phyloP scores from a whole-genome alignment of 2,888 invertebrate species.

The Cosmopolites sordidus region DNA sequence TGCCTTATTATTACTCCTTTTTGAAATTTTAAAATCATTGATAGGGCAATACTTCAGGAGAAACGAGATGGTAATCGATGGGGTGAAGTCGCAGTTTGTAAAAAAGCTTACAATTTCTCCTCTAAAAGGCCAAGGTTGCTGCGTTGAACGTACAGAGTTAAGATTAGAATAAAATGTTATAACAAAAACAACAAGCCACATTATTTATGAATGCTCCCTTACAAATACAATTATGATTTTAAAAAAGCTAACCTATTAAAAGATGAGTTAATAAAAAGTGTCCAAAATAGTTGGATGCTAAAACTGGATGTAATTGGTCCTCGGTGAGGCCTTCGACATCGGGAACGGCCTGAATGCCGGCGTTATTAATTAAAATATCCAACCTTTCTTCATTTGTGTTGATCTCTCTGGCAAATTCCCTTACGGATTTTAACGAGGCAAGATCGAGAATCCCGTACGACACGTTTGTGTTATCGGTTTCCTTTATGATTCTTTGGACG shows the following conservation, averaged over 20 bases:
- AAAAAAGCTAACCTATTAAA: constrained; percentile 50
- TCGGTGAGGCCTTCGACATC: constrained; percentile 49
- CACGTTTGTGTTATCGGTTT: constrained; percentile 42
- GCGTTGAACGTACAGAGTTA: too few relatives aligned
- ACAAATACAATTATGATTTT: too few relatives aligned
- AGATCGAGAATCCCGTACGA: constrained; percentile 51
- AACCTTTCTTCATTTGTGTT: constrained; percentile 50
- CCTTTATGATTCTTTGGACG: constrained; percentile 37
- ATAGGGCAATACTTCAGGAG: too few relatives aligned
- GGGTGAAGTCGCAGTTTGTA: too few relatives aligned
- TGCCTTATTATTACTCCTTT: too few relatives aligned
- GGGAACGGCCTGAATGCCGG: constrained; percentile 49
- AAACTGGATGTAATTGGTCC: constrained; percentile 60
- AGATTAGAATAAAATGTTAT: too few relatives aligned
- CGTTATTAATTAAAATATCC: constrained; percentile 63
- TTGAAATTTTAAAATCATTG: too few relatives aligned
- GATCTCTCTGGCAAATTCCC: constrained; percentile 59
- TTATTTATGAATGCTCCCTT: too few relatives aligned
- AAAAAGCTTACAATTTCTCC: too few relatives aligned
- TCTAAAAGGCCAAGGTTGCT: too few relatives aligned
- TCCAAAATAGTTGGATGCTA: constrained; percentile 68
- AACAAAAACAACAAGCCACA: too few relatives aligned
- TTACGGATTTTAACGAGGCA: constrained; percentile 52
- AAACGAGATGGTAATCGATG: too few relatives aligned
- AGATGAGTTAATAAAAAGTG: constrained; percentile 67